Evolutionary conservation across 2,113 vertebrate species (phyloP).

Genomic region (Scomber scombrus): DNA sequence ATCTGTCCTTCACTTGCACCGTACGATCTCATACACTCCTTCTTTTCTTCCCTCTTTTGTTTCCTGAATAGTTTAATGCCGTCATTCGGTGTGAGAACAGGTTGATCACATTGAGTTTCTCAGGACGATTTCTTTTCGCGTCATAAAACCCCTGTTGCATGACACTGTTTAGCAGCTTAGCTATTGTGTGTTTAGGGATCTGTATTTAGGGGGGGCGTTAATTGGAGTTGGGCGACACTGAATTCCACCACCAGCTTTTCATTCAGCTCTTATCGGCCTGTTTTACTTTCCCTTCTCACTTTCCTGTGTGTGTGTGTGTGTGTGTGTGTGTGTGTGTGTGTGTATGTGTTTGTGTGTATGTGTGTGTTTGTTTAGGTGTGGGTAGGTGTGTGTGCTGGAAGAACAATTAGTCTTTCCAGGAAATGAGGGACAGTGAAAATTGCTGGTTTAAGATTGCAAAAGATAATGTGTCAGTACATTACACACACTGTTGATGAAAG

Average conservation of each 20-base stretch:
- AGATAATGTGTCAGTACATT: conserved; percentile 4
- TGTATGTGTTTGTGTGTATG: conserved; percentile 21
- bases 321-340: conserved; percentile 12
- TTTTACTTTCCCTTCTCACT: conserved; percentile 55
- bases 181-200: conserved; percentile 53
- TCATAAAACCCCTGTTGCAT: conserved; percentile 43
- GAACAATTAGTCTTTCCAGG: conserved; percentile 32
- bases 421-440: conserved; percentile 17
- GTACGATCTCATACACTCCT: conserved; percentile 5
- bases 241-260: conserved; percentile 61
- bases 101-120: conserved; percentile 47
- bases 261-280: conserved; percentile 61
- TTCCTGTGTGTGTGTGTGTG: conserved; percentile 13
- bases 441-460: conserved; percentile 4
- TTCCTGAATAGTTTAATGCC: background rate
- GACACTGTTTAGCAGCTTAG: conserved; percentile 52
- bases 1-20: background rate
- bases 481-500: too few relatives aligned
- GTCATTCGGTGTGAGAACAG: background rate
- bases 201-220: conserved; percentile 50
- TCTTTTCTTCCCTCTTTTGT: conserved; percentile 24
- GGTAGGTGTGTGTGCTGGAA: conserved; percentile 24
- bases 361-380: background rate
- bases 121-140: background rate
- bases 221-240: conserved; percentile 8